These are phyloP conservation scores for Numida meleagris DNA, from an alignment of 2,113 vertebrate genomes.

Conservation along the genomic window DNA sequence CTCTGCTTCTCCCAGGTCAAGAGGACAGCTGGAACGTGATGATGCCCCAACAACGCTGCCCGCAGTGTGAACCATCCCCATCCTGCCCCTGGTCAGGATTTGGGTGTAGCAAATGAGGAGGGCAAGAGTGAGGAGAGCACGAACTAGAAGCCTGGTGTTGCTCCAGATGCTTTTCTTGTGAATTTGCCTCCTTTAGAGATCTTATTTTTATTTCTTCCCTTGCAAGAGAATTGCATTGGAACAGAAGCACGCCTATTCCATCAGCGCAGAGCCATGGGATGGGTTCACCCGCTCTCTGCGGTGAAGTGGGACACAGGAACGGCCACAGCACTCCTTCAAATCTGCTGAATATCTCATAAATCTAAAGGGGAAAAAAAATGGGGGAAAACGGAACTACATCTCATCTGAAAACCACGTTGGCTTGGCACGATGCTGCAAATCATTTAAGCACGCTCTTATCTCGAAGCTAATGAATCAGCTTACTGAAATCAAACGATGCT, in stretches of 20 bases:
- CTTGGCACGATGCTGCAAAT: background rate
- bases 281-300: background rate
- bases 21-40: background rate
- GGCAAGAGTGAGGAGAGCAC: background rate
- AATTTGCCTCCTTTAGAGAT: too few relatives aligned
- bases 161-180: background rate
- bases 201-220: rapidly evolving
- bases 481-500: background rate
- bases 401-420: background rate
- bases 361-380: background rate
- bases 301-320: background rate
- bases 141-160: background rate
- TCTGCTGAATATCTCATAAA: background rate
- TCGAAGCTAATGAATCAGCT: background rate
- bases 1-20: background rate
- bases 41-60: rapidly evolving
- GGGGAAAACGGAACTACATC: background rate
- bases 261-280: background rate
- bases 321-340: background rate
- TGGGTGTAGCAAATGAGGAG: background rate
- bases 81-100: background rate
- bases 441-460: background rate
- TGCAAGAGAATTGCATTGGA: background rate
- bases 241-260: rapidly evolving
- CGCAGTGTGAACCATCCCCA: rapidly evolving